Evolutionary conservation across 2,888 invertebrate genomes (phyloP).

Genomic region (Acronicta aceris): DNA sequence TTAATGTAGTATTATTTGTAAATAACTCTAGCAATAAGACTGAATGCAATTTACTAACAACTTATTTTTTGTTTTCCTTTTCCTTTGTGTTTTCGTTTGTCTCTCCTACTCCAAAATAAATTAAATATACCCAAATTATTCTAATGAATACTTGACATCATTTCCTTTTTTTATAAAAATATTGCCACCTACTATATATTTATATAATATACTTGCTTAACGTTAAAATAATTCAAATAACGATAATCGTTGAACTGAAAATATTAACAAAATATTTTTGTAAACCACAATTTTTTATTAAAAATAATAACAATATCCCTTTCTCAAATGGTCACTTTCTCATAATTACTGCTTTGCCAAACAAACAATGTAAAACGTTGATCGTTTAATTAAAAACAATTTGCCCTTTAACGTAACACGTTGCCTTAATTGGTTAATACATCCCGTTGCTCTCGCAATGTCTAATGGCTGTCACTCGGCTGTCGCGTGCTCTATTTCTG

Average conservation of each 20-base stretch:
- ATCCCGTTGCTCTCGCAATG: conserved; percentile 66
- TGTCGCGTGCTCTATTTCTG: conserved; percentile 76
- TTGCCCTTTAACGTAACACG: conserved; percentile 65
- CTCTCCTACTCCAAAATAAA: conserved; percentile 27
- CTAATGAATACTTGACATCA: neutral
- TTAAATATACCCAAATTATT: neutral
- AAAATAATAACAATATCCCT: too few relatives aligned
- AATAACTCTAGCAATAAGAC: conserved; percentile 48
- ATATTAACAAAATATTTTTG: too few relatives aligned
- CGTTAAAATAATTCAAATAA: too few relatives aligned
- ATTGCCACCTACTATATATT: too few relatives aligned
- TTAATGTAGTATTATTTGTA: conserved; percentile 14
- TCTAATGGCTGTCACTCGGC: conserved; percentile 64
- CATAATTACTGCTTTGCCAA: neutral
- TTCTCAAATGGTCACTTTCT: too few relatives aligned
- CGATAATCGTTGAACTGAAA: too few relatives aligned
- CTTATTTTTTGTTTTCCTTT: conserved; percentile 63
- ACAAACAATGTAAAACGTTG: conserved; percentile 7
- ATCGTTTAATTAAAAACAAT: conserved; percentile 69
- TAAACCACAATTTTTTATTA: too few relatives aligned
- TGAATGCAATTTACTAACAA: conserved; percentile 70
- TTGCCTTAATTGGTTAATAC: conserved; percentile 79
- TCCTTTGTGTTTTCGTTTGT: conserved; percentile 70
- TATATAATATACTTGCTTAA: too few relatives aligned
- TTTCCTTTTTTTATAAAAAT: neutral